Percentiles rank a stretch among this genome's conserved stretches.
Conservation (phyloP, 2,113 vertebrate genomes). For the Calidris pygmaea region DNA sequence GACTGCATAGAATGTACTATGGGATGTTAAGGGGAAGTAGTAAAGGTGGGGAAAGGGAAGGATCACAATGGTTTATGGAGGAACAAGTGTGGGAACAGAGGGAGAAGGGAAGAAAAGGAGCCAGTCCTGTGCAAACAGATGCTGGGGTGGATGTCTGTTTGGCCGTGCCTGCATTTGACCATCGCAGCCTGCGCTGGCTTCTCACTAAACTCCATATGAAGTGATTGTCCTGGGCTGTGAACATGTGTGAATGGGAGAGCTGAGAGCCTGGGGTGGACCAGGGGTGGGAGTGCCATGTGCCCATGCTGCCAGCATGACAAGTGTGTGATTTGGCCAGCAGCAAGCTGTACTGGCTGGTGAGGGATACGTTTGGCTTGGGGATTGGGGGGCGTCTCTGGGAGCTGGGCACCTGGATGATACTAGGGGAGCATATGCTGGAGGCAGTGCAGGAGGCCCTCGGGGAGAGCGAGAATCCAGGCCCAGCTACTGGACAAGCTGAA, state of each 20-base stretch:
- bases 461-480: background rate
- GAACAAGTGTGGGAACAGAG: background rate
- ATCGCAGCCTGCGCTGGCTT: background rate
- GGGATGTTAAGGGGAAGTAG: background rate
- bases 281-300: too few species aligned
- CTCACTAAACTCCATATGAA: background rate
- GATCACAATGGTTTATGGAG: background rate
- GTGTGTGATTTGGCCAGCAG: background rate
- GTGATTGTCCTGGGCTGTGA: background rate
- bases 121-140: background rate
- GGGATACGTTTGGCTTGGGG: background rate
- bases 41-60: background rate
- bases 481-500: background rate
- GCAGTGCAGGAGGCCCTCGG: background rate
- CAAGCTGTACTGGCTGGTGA: background rate
- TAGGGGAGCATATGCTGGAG: fast-evolving
- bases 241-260: background rate
- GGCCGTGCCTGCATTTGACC: background rate
- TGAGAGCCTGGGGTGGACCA: background rate
- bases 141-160: background rate
- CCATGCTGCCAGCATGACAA: background rate
- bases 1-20: background rate
- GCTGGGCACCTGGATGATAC: background rate
- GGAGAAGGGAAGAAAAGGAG: background rate
- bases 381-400: background rate